phyloP scores from a whole-genome alignment of 2,797 vertebrate species.

The Ataeniobius toweri region DNA sequence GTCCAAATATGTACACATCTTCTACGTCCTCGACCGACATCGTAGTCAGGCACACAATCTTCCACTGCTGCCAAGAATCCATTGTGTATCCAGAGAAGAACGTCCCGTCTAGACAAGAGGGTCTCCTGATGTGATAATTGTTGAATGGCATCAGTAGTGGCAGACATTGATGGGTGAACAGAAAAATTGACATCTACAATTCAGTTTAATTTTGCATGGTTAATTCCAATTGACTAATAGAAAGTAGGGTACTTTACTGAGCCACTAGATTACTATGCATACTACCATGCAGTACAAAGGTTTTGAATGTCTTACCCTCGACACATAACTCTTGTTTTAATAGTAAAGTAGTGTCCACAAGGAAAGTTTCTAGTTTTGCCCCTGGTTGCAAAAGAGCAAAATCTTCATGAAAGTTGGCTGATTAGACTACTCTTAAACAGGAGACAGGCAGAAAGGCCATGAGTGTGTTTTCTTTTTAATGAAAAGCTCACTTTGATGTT shows the following conservation, averaged over 20 bases:
- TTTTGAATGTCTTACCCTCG: neutral
- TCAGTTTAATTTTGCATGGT: neutral
- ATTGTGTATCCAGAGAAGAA: no score
- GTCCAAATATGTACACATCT: no score
- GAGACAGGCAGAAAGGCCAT: slow-evolving; percentile 48
- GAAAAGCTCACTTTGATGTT: slow-evolving; percentile 60
- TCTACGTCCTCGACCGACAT: no score
- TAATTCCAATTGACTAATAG: neutral
- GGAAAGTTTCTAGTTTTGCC: slow-evolving; percentile 33
- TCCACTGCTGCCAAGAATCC: no score
- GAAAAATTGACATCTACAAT: neutral
- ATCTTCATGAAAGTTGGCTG: slow-evolving; percentile 34
- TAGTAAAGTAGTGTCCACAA: slow-evolving; percentile 12
- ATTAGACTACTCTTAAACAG: slow-evolving; percentile 38
- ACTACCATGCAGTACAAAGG: neutral
- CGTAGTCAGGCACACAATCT: no score
- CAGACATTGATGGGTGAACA: neutral
- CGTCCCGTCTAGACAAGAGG: no score
- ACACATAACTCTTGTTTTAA: neutral
- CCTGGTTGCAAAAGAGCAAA: slow-evolving; percentile 25
- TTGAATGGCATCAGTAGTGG: neutral
- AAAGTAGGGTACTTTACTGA: neutral
- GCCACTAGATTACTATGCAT: neutral
- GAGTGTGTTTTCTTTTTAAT: slow-evolving; percentile 38
- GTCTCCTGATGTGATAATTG: neutral